Conservation (phyloP, 37 sponge, comb jelly and placozoan species). For the Halisarca cf. caerulea region DNA sequence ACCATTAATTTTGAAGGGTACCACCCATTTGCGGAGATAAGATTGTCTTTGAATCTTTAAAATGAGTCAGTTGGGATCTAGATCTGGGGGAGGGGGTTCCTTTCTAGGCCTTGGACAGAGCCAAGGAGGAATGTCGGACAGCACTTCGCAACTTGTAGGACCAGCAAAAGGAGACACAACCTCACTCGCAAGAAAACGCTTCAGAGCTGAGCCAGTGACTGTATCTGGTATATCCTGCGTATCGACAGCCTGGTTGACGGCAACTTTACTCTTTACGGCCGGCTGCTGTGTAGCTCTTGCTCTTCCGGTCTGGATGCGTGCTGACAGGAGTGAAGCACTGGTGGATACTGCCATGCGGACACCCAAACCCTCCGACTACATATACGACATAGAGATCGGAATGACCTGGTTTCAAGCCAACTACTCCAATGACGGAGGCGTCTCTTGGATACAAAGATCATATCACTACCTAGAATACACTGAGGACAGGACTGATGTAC, state of each 20-base stretch:
- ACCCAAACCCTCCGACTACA: slow-evolving; percentile 14
- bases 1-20: too few species aligned
- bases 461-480: slow-evolving; percentile 12
- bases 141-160: slow-evolving; percentile 13
- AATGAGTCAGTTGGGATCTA: slow-evolving; percentile 20
- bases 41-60: background rate
- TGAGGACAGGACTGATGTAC: background rate
- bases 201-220: slow-evolving; percentile 61
- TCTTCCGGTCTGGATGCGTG: slow-evolving; percentile 15
- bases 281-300: slow-evolving; percentile 48
- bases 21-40: background rate
- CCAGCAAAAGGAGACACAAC: slow-evolving; percentile 9
- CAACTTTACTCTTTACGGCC: slow-evolving; percentile 42
- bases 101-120: slow-evolving; percentile 1
- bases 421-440: slow-evolving; percentile 4
- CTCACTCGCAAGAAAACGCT: background rate
- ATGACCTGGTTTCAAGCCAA: slow-evolving; percentile 17
- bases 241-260: slow-evolving; percentile 48
- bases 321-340: background rate
- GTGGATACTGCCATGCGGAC: background rate
- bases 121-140: background rate
- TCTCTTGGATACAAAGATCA: background rate
- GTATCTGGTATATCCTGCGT: slow-evolving; percentile 64
- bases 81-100: slow-evolving; percentile 8
- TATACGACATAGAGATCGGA: slow-evolving; percentile 17